A percentile compares a stretch with the other conserved stretches of the same genome.
These are phyloP conservation scores for Polymixis flavicincta DNA, from an alignment of 2,888 invertebrate species.

Conservation along the genomic window DNA sequence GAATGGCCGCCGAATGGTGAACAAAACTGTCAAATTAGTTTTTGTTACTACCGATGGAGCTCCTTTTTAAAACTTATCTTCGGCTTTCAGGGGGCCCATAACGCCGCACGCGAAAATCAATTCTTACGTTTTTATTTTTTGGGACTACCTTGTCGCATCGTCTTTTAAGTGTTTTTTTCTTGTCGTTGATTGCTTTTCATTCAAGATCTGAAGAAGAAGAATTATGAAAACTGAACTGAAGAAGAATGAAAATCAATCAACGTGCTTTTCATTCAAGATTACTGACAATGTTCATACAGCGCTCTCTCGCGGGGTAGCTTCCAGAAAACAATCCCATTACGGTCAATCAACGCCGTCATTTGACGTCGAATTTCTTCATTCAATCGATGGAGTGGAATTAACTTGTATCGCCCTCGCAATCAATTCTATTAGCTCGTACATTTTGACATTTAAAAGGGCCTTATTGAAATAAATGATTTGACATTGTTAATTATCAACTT, in stretches of 20 bases:
- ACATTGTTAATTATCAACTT: neutral
- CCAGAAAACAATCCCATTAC: neutral
- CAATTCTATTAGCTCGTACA: neutral
- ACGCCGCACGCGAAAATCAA: no score
- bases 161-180: neutral
- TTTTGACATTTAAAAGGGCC: neutral
- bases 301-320: neutral
- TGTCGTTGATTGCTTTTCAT: neutral
- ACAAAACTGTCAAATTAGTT: constrained; percentile 1
- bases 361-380: no score
- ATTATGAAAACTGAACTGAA: no score
- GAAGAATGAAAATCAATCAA: no score
- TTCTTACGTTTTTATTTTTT: no score
- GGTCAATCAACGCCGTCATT: no score
- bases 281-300: neutral
- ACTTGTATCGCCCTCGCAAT: neutral
- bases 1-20: neutral
- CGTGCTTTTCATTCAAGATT: neutral
- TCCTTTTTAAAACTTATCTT: neutral
- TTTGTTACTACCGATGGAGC: neutral
- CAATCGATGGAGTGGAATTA: neutral
- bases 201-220: no score
- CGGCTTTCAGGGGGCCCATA: no score
- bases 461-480: neutral
- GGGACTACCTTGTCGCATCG: no score